Conservation (phyloP, 1,140 invertebrate genomes). For the Aphidius ervi region DNA sequence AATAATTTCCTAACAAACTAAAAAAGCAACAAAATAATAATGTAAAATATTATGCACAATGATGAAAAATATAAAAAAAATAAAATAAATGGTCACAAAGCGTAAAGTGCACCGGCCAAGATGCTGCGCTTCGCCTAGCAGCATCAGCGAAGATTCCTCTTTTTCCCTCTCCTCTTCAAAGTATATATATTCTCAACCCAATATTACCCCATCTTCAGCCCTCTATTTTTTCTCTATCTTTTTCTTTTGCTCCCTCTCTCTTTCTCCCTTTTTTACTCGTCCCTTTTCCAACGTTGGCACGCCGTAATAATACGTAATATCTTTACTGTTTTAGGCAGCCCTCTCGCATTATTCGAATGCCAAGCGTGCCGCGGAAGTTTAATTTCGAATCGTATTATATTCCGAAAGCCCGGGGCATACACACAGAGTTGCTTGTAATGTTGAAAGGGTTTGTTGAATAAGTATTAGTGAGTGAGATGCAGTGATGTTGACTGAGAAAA, state of each 20-base stretch:
- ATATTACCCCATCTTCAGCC: not conserved
- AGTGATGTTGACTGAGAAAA: no score
- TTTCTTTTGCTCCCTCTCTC: slow-evolving; percentile 6
- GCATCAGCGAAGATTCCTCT: slow-evolving; percentile 9
- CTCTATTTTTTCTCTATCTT: not conserved
- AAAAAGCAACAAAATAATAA: not conserved
- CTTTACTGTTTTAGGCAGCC: slow-evolving; percentile 49
- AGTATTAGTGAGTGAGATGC: no score
- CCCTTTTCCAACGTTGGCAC: slow-evolving; percentile 30
- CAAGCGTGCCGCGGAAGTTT: slow-evolving; percentile 46
- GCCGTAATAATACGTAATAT: slow-evolving; percentile 50
- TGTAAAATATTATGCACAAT: slow-evolving; percentile 13
- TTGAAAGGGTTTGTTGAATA: slow-evolving; percentile 12
- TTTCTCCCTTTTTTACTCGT: slow-evolving; percentile 6
- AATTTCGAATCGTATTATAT: slow-evolving; percentile 50
- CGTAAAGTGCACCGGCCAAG: slow-evolving; percentile 12
- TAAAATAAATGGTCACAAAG: not conserved
- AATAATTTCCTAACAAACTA: no score
- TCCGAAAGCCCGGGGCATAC: slow-evolving; percentile 22
- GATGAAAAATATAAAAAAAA: slow-evolving; percentile 7
- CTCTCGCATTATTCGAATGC: slow-evolving; percentile 48
- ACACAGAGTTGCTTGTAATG: no score
- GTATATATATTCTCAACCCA: no score
- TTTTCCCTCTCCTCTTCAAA: no score
- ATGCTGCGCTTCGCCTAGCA: slow-evolving; percentile 22